These are phyloP conservation scores for Clupea harengus DNA, from an alignment of 2,113 vertebrate genomes.

Conservation along the genomic window DNA sequence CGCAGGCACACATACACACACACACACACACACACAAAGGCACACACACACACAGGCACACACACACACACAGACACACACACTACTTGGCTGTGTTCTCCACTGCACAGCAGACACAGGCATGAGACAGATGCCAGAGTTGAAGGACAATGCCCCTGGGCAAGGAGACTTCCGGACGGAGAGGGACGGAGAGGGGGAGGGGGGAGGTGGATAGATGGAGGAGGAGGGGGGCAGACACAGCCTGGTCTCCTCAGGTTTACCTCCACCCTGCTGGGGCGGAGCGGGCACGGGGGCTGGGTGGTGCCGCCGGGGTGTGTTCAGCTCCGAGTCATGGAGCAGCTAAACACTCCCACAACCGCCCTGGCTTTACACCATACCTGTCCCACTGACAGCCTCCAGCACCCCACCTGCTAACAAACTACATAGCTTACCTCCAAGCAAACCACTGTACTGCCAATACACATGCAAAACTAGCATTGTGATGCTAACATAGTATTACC, in stretches of 20 bases:
- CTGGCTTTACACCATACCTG: not conserved
- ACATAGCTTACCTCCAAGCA: not conserved
- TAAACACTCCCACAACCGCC: not conserved
- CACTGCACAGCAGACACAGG: not conserved
- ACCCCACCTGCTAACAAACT: not conserved
- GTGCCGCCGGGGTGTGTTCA: not conserved
- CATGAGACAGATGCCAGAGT: conserved; percentile 30
- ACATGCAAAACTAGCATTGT: not conserved
- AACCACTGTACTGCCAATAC: not conserved
- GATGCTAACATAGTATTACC: no score
- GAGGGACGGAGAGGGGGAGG: not conserved
- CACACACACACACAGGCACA: no score
- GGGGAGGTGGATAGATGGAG: not conserved
- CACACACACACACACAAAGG: no score
- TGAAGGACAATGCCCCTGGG: conserved; percentile 36
- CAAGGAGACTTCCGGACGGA: conserved; percentile 40
- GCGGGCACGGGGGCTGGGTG: no score
- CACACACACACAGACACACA: not conserved
- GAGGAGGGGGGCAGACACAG: not conserved
- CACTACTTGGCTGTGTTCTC: not conserved
- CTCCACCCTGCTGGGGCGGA: conserved; percentile 8
- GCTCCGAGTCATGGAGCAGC: not conserved
- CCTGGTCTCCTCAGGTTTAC: not conserved
- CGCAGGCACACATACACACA: not conserved
- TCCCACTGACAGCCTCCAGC: not conserved